Percentiles rank a stretch among this genome's conserved stretches.
Evolutionary conservation across 2,888 invertebrate species (phyloP).

Genomic region (Coremacera marginata): DNA sequence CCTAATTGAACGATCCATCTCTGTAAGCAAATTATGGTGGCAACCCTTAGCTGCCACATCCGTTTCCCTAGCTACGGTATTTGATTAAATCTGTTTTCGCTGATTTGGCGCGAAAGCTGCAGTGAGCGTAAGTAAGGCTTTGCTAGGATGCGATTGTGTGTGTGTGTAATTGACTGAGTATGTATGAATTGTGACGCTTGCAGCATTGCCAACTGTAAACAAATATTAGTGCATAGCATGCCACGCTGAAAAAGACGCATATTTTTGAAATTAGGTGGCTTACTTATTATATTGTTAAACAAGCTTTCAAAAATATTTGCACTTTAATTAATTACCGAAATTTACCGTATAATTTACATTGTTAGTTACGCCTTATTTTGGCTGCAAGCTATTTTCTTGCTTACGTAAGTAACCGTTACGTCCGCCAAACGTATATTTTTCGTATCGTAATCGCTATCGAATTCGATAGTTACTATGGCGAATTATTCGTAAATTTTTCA

Average conservation of each 20-base stretch:
- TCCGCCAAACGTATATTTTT: too few species aligned
- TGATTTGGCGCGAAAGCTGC: constrained; percentile 54
- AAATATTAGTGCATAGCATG: constrained; percentile 1
- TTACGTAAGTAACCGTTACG: too few species aligned
- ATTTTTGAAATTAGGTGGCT: constrained; percentile 59
- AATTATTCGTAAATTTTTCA: too few species aligned
- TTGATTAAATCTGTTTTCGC: constrained; percentile 61
- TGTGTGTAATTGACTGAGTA: background rate
- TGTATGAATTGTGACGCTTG: background rate
- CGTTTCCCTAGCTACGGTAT: constrained; percentile 45
- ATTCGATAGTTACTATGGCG: too few species aligned
- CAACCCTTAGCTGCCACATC: constrained; percentile 20
- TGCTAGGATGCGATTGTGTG: background rate
- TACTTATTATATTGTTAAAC: constrained; percentile 48
- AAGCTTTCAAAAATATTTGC: constrained; percentile 56
- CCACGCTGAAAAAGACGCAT: constrained; percentile 30
- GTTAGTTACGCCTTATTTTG: background rate
- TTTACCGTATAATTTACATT: background rate
- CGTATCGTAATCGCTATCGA: too few species aligned
- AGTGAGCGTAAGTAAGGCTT: background rate
- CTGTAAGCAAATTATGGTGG: constrained; percentile 47
- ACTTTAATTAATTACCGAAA: constrained; percentile 54
- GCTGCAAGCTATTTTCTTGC: too few species aligned
- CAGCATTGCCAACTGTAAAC: constrained; percentile 18
- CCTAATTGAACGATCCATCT: constrained; percentile 63